A percentile compares a stretch with the other conserved stretches of the same genome.
Conservation (phyloP, 2,113 vertebrate genomes). For the Centrocercus urophasianus region DNA sequence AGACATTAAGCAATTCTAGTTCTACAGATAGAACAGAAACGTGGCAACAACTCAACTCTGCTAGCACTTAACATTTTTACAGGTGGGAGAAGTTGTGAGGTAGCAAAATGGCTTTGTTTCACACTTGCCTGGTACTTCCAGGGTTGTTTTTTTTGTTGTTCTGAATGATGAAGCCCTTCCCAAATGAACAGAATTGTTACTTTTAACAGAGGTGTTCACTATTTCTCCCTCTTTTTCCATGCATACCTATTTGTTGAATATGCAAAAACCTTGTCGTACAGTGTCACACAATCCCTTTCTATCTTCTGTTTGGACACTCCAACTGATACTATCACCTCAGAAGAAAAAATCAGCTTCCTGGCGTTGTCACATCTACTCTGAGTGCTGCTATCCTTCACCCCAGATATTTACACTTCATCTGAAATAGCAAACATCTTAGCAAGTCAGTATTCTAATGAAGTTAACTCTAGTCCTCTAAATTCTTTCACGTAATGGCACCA, state of each 20-base stretch:
- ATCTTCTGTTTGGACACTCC: neutral
- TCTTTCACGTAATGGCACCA: neutral
- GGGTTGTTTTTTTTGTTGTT: neutral
- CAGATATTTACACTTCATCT: neutral
- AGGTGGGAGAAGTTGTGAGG: neutral
- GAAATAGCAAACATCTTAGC: neutral
- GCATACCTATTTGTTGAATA: neutral
- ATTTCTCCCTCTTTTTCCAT: neutral
- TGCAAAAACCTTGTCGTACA: neutral
- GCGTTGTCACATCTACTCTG: neutral
- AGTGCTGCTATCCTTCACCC: neutral
- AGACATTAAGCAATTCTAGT: neutral
- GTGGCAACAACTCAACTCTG: neutral
- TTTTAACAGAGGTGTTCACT: neutral
- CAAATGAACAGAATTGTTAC: neutral
- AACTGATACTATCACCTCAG: neutral
- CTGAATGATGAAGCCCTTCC: neutral
- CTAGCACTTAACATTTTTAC: neutral
- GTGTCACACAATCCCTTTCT: neutral
- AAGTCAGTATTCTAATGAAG: neutral
- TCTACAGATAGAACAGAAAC: neutral
- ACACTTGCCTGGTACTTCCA: neutral
- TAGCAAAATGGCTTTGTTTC: neutral
- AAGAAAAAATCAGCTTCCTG: neutral
- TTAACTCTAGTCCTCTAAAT: neutral